Evolutionary conservation across 2,113 vertebrate genomes (phyloP), one percentile per base, ranked within the genome.

Genomic region (Galemys pyrenaicus): DNA sequence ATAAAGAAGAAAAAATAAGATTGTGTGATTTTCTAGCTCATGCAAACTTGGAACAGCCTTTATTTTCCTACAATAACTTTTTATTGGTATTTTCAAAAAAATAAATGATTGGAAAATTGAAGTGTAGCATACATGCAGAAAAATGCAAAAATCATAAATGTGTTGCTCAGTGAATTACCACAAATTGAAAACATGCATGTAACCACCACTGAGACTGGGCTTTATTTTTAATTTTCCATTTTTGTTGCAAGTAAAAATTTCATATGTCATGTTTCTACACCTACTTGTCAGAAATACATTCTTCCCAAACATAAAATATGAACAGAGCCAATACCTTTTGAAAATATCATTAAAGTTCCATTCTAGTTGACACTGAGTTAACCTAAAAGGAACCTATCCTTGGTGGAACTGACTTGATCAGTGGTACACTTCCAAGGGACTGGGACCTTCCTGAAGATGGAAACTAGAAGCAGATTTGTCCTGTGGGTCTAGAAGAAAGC

Each of bases 171-270:
- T 22, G 74, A 85, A 6, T 79, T 41, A 62, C 32, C n/a, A 79
- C 22, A 88, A 87, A 51, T 32, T 75, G 78, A 74, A 84, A 84
- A 65, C 11, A 74, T 26, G 46, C 22, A n/a, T 77, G 17, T 89
- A 89, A 67, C 11, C 2, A 46, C 39, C 56, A 67, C 19, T 35
- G 46, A 70, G 22, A 13, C 35, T 15, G 79, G 39, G 6, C 11
- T 92, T 80, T 26, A 89, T 79, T 92, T 94, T 94, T 60, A 46
- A 73, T 91, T 70, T 89, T 60, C 22, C 6, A 46, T 62, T 95
- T 64, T 78, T 44, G 15, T 62, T 77, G 41, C 35, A 87, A 41
- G 41, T 68, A 49, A 96, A 78, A 86, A 83, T 51, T 73, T 22
- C 28, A 79, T 32, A n/a, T 35, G 24, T 78, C 56, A 78, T 68